Percentiles rank a stretch among this genome's conserved stretches.
phyloP scores from a whole-genome alignment of 2,888 invertebrate species.

The Drosophila borborema region DNA sequence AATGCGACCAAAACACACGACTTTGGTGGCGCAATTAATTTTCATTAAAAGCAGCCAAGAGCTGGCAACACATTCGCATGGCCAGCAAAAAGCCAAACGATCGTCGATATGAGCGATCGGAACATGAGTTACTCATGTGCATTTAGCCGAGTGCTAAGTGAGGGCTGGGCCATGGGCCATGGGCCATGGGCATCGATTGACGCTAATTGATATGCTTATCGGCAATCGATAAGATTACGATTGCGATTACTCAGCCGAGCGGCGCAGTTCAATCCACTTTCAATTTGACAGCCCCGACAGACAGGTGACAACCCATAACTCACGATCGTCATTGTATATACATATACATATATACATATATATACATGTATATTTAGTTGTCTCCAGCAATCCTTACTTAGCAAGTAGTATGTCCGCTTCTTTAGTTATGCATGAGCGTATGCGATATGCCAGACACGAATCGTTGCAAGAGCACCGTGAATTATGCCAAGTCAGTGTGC shows the following conservation, averaged over 20 bases:
- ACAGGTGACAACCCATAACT: conserved; percentile 85
- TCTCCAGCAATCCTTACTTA: conserved; percentile 61
- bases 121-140: conserved; percentile 35
- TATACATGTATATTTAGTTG: conserved; percentile 8
- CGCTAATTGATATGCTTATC: conserved; percentile 85
- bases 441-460: conserved; percentile 73
- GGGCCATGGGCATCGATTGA: conserved; percentile 47
- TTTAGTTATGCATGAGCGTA: conserved; percentile 65
- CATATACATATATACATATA: conserved; percentile 54
- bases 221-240: conserved; percentile 82
- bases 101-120: conserved; percentile 37
- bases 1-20: conserved; percentile 77
- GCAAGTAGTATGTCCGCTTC: conserved; percentile 68
- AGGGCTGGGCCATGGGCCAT: conserved; percentile 14
- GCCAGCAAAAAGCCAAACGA: conserved; percentile 20
- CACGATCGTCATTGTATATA: conserved; percentile 62
- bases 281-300: conserved; percentile 85
- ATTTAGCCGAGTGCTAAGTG: conserved; percentile 24
- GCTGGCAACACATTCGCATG: conserved; percentile 14
- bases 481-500: conserved; percentile 58
- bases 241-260: conserved; percentile 72
- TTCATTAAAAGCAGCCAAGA: conserved; percentile 65
- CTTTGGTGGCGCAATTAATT: conserved; percentile 81
- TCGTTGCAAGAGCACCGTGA: conserved; percentile 43
- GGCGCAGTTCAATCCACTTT: conserved; percentile 83